These are phyloP conservation scores for Zaprionus obscuricornis DNA, from an alignment of 2,888 invertebrate genomes.

Conservation along the genomic window DNA sequence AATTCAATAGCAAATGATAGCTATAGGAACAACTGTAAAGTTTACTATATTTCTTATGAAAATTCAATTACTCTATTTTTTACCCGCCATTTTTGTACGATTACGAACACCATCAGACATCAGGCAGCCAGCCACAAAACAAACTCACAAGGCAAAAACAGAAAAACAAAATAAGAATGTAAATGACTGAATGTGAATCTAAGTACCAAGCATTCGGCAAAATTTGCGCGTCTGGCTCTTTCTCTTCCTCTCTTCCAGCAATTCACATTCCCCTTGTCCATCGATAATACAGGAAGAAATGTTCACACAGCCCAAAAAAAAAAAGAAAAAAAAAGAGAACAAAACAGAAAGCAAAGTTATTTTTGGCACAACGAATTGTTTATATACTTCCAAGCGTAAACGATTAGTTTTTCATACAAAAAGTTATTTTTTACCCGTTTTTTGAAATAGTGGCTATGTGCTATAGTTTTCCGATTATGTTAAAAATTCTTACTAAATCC, in stretches of 20 bases:
- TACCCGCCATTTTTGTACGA: slow-evolving; percentile 1
- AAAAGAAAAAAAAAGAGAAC: slow-evolving; percentile 1
- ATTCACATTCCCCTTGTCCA: too few relatives aligned
- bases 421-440: too few relatives aligned
- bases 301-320: slow-evolving; percentile 35
- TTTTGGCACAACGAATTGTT: too few relatives aligned
- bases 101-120: background rate
- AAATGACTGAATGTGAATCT: slow-evolving; percentile 25
- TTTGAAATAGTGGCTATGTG: too few relatives aligned
- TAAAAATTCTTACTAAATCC: too few relatives aligned
- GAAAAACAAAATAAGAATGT: slow-evolving; percentile 7
- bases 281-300: too few relatives aligned
- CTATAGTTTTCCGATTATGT: too few relatives aligned
- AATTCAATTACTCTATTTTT: slow-evolving; percentile 75
- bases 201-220: slow-evolving; percentile 58
- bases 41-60: slow-evolving; percentile 43
- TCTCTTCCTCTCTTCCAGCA: slow-evolving; percentile 14
- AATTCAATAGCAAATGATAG: slow-evolving; percentile 25
- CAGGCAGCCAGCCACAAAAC: slow-evolving; percentile 49
- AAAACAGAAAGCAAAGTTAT: background rate
- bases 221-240: slow-evolving; percentile 30
- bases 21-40: slow-evolving; percentile 10
- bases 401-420: too few relatives aligned
- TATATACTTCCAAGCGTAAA: too few relatives aligned
- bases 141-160: slow-evolving; percentile 21